phyloP scores from a whole-genome alignment of 1,140 invertebrate genomes.

The Diachasmimorpha longicaudata region DNA sequence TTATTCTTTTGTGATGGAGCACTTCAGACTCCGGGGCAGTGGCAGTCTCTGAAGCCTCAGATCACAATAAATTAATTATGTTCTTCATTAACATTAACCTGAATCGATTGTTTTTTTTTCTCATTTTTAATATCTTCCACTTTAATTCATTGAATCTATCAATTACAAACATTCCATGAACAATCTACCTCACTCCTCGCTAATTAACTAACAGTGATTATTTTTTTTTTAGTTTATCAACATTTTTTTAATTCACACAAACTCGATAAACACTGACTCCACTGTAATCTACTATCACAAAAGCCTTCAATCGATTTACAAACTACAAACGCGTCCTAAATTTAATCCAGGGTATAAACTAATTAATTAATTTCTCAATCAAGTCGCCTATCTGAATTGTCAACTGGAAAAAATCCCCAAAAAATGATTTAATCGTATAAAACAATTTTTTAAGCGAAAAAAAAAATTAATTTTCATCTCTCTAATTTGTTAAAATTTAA shows the following conservation, averaged over 20 bases:
- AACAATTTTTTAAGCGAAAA: no score
- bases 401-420: no score
- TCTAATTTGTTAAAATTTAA: not conserved
- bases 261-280: not conserved
- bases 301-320: conserved; percentile 3
- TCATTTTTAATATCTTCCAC: not conserved
- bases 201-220: not conserved
- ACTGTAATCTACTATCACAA: conserved; percentile 18
- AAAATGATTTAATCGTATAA: no score
- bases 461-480: not conserved
- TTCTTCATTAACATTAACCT: not conserved
- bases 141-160: not conserved
- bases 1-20: not conserved
- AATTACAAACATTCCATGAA: not conserved
- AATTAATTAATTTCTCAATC: not conserved
- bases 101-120: not conserved
- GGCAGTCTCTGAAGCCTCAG: conserved; percentile 36
- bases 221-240: not conserved
- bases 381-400: no score
- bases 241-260: not conserved
- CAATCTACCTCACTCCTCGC: not conserved
- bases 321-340: not conserved
- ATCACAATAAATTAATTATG: conserved; percentile 4
- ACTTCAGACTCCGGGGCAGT: conserved; percentile 49
- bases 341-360: not conserved